Percentiles rank a stretch among this genome's conserved stretches.
phyloP scores from a whole-genome alignment of 2,888 invertebrate genomes.

The Stenodera caucasica region DNA sequence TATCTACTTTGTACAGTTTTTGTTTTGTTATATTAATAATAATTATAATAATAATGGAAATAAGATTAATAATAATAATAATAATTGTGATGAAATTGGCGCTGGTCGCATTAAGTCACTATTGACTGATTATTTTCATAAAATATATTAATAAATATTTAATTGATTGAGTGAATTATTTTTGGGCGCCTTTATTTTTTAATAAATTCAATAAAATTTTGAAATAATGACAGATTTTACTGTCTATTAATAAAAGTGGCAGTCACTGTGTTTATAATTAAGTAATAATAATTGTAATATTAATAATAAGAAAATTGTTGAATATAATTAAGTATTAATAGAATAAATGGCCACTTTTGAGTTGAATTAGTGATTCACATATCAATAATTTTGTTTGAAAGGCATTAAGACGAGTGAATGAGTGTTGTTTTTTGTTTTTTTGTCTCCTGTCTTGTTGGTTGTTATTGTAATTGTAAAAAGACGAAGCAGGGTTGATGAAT shows the following conservation, averaged over 20 bases:
- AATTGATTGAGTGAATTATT: slow-evolving; percentile 4
- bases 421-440: background rate
- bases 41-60: background rate
- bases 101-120: slow-evolving; percentile 8
- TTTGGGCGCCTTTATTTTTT: slow-evolving; percentile 5
- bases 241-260: slow-evolving; percentile 1
- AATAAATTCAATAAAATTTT: background rate
- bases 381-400: slow-evolving; percentile 18
- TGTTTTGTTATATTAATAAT: background rate
- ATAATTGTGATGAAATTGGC: slow-evolving; percentile 9
- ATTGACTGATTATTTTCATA: slow-evolving; percentile 7
- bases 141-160: background rate
- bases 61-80: too few relatives aligned
- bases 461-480: slow-evolving; percentile 8
- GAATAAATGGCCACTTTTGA: slow-evolving; percentile 16
- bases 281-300: slow-evolving; percentile 4
- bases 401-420: slow-evolving; percentile 11
- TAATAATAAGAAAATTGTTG: background rate
- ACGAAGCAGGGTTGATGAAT: slow-evolving; percentile 25
- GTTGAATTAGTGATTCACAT: slow-evolving; percentile 20
- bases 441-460: too few relatives aligned
- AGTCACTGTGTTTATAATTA: slow-evolving; percentile 3
- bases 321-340: slow-evolving; percentile 17
- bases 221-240: background rate
- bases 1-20: slow-evolving; percentile 6